phyloP scores from a whole-genome alignment of 2,797 vertebrate species.

The Hapalemur alaotrensis region DNA sequence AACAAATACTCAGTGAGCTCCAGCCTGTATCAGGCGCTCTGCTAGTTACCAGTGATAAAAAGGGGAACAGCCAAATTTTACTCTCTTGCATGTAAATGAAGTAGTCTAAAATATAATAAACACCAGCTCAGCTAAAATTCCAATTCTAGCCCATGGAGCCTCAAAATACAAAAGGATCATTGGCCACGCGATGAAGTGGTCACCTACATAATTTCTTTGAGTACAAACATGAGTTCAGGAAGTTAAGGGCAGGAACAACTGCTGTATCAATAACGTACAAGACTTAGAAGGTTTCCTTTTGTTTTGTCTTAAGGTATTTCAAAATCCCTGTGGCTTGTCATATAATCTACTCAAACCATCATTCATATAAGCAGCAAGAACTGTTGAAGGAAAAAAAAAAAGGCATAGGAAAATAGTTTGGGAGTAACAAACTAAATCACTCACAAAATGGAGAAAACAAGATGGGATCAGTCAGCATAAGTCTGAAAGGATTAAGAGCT shows the following conservation, averaged over 20 bases:
- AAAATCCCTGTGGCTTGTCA: background rate
- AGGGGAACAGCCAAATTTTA: background rate
- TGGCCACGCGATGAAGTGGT: background rate
- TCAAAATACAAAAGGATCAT: background rate
- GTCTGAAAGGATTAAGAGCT: slow-evolving; percentile 8
- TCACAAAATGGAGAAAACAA: background rate
- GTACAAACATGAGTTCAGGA: background rate
- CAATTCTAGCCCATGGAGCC: background rate
- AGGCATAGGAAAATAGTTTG: background rate
- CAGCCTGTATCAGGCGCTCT: background rate
- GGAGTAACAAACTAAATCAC: background rate
- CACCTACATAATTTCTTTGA: background rate
- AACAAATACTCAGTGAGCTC: background rate
- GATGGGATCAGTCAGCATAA: background rate
- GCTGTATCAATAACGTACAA: background rate
- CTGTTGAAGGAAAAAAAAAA: background rate
- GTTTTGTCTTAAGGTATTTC: background rate
- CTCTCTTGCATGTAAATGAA: background rate
- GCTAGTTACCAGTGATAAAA: background rate
- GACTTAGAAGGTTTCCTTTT: background rate
- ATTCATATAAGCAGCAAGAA: background rate
- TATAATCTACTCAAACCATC: background rate
- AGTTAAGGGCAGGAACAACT: background rate
- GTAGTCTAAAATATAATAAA: background rate
- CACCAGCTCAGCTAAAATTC: background rate